Evolutionary conservation across 2,113 vertebrate genomes (phyloP).

Genomic region (Oxyura jamaicensis): DNA sequence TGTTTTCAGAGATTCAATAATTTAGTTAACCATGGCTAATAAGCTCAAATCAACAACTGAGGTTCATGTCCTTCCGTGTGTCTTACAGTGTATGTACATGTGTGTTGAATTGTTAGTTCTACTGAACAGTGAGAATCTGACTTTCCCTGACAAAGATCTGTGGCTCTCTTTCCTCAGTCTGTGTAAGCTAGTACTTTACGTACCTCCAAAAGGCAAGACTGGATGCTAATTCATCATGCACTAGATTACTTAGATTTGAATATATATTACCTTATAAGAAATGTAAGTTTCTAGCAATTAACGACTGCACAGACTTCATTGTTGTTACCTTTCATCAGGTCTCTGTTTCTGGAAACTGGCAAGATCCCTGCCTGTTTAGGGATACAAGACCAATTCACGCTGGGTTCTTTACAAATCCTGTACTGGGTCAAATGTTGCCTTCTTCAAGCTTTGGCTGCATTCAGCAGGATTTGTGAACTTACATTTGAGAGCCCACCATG

Average conservation of each 20-base stretch:
- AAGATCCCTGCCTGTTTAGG: not conserved
- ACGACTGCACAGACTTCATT: not conserved
- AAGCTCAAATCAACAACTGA: not conserved
- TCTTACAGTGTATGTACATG: not conserved
- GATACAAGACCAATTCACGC: not conserved
- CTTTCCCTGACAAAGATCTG: not conserved
- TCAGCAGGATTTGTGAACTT: not conserved
- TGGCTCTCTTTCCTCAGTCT: not conserved
- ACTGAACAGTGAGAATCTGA: not conserved
- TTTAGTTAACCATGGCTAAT: not conserved
- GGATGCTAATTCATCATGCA: not conserved
- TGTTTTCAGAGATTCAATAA: not conserved
- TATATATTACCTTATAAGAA: not conserved
- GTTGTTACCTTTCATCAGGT: not conserved
- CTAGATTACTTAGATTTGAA: not conserved
- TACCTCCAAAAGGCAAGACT: not conserved
- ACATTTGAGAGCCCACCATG: not conserved
- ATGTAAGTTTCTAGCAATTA: not conserved
- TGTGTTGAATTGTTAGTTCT: not conserved
- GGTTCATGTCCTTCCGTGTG: not conserved
- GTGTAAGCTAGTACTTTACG: not conserved
- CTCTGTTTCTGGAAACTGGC: conserved; percentile 5
- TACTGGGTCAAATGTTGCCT: not conserved
- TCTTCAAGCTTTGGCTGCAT: not conserved
- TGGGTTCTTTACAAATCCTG: not conserved